Evolutionary conservation across 2,888 invertebrate genomes (phyloP), one percentile per base, ranked within the genome.

Genomic region (Masnerella sp.): DNA sequence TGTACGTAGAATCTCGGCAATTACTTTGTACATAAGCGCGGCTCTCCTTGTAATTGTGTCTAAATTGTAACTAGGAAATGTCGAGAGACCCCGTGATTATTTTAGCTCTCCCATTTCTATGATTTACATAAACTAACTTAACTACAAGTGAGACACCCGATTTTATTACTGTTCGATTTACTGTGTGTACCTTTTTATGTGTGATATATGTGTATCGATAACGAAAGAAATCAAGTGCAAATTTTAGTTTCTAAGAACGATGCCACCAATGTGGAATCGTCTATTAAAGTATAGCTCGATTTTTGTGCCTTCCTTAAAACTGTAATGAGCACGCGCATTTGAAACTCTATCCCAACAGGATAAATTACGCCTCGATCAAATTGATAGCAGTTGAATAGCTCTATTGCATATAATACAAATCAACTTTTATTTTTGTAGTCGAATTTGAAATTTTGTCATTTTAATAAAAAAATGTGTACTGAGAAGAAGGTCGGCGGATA

Each of bases 131-230:
- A 49, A 17, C 25, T 38, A 34, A 4, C 32, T 14, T 25, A 40
- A 18, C 42, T 9, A 47, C 30, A 45, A 43, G 36, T 34, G 47
- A 45, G 61, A 47, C 61, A 69, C 49, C 58, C 43, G 20, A 34
- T 11, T 11, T 11, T 34, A 1, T 68, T 62, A 68, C 38, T 56
- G 64, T 74, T 64, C 58, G 64, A 62, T 74, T 68, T 64, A 59
- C 32, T 74, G 74, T 69, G 64, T 69, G 67, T 73, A 74, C 59
- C 54, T 64, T 69, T 71, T 73, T 67, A 68, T 64, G 64, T 69
- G 74, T 69, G 69, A 74, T 74, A 51, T 68, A 58, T 64, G 49
- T 67, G 64, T 64, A 70, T 51, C 20, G 42, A 58, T 70, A 56
- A 54, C 38, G n/a, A 42, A 43, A 69, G 18, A 30, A 40, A 38